Evolutionary conservation across 1,140 invertebrate genomes (phyloP), one percentile per base, ranked within the genome.

Genomic region (Drosophila carrolli): DNA sequence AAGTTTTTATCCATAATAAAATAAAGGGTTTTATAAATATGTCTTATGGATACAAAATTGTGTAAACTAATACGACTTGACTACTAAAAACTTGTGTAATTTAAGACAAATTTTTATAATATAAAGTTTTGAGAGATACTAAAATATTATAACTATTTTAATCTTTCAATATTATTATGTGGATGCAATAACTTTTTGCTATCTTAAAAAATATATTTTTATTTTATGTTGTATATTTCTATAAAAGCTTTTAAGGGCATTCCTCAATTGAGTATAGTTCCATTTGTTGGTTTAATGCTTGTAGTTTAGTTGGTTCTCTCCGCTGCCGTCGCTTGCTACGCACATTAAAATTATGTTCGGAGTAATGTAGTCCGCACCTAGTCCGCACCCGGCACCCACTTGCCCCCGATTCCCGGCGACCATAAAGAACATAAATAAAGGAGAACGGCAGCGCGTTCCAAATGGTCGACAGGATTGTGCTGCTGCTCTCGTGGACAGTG

Each of bases 301-400:
- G 66, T 76, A 78, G 78, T 78, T 85, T 81, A 78, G 78, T 86
- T 77, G 54, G 23, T 53, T 57, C 46, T 54, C 59, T 62, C 11
- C 29, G 43, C 57, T 61, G 58, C 46, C 68, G 10, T n/a, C 48
- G 59, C 47, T 66, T 81, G 59, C 67, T 51, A 65, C 58, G 79
- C 68, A 78, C 80, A 89, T 88, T 88, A 89, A 88, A 89, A 88
- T 89, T 88, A 77, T 89, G 84, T 72, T 63, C 54, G 35, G 60
- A 71, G 79, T 88, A 83, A 83, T 80, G 85, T 83, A 83, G 76
- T 88, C 67, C 23, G 38, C 75, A 72, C 62, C 83, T 63, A 70
- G 38, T 67, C 47, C 38, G 29, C 54, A 43, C 32, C 46, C 27
- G 23, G 11, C 16, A n/a, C 19, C 41, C 41, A 8, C 14, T 44